Evolutionary conservation across 1,140 invertebrate genomes (phyloP), one percentile per base, ranked within the genome.

Genomic region (Hycleus phaleratus): DNA sequence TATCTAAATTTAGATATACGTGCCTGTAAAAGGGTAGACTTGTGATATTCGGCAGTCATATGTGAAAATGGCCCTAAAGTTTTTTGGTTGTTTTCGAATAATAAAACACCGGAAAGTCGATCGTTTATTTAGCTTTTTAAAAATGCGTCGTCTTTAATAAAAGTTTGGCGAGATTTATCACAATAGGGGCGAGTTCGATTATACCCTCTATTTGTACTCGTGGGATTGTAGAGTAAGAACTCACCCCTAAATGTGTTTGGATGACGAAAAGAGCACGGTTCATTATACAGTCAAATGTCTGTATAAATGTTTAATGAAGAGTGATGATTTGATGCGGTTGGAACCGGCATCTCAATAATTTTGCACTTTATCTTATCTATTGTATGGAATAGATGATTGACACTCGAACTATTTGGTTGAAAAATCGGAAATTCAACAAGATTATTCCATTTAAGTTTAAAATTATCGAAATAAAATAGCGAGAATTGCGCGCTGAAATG

Each of bases 301-400:
- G 67, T 71, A 64, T 71, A 71, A 70, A 70, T 68, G 63, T 62
- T 70, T 73, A 71, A 73, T 71, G 68, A 71, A 71, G 71, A 73
- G 65, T 70, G 71, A 73, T 73, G 71, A 73, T 68, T 71, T 69
- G 67, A 69, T 69, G 38, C 7, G 32, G 32, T 32, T 32, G 7
- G 32, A 32, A 32, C 32, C 4, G 32, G 32, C 32, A 32, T 7
- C 32, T 32, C 32, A 7, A 32, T 32, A 32, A 5, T 32, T 32
- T 7, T 32, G 32, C 32, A 32, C 32, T 32, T 32, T 32, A 32
- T 32, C 32, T 32, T 32, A 32, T 32, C 32, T 4, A 32, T 32
- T 5, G 7, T 32, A 32, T 32, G 32, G 7, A 32, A 32, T 7
- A 7, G 7, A 32, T 32, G 32, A 32, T 32, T 32, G 32, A 32